Evolutionary conservation across 2,888 invertebrate genomes (phyloP).

Genomic region (Perizoma flavofasciatum): DNA sequence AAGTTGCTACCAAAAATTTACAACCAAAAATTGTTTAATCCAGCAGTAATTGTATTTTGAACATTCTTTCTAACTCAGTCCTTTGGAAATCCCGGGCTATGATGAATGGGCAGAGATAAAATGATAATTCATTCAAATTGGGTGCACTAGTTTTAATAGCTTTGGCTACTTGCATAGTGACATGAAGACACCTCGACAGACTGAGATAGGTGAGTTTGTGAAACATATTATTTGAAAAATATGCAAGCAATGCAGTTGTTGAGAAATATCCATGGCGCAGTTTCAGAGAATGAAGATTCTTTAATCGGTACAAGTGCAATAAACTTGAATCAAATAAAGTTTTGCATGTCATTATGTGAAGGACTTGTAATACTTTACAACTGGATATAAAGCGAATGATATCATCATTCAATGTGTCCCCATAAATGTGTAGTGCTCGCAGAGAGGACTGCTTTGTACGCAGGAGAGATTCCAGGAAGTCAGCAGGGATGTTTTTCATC

Average conservation of each 20-base stretch:
- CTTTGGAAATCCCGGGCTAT: constrained; percentile 74
- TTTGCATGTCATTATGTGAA: constrained; percentile 81
- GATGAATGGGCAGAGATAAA: constrained; percentile 79
- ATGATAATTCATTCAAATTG: constrained; percentile 76
- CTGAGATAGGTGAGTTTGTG: constrained; percentile 75
- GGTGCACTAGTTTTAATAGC: constrained; percentile 77
- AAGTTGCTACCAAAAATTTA: constrained; percentile 27
- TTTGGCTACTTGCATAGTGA: constrained; percentile 77
- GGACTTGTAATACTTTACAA: constrained; percentile 69
- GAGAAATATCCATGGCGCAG: constrained; percentile 81
- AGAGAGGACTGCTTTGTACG: constrained; percentile 69
- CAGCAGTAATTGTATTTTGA: constrained; percentile 75
- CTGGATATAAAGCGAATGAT: constrained; percentile 73
- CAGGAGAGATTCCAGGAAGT: constrained; percentile 75
- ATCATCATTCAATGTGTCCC: constrained; percentile 79
- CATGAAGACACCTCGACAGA: constrained; percentile 76
- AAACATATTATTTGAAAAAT: constrained; percentile 78
- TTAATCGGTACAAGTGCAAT: constrained; percentile 70
- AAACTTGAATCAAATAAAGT: constrained; percentile 81
- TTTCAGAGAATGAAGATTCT: constrained; percentile 76
- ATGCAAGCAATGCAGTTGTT: constrained; percentile 73
- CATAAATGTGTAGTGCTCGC: constrained; percentile 76
- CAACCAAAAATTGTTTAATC: constrained; percentile 55
- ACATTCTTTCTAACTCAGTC: constrained; percentile 76
- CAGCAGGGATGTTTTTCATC: constrained; percentile 81